These are phyloP conservation scores for Seriola quinqueradiata DNA, from an alignment of 2,113 vertebrate species.

Conservation along the genomic window DNA sequence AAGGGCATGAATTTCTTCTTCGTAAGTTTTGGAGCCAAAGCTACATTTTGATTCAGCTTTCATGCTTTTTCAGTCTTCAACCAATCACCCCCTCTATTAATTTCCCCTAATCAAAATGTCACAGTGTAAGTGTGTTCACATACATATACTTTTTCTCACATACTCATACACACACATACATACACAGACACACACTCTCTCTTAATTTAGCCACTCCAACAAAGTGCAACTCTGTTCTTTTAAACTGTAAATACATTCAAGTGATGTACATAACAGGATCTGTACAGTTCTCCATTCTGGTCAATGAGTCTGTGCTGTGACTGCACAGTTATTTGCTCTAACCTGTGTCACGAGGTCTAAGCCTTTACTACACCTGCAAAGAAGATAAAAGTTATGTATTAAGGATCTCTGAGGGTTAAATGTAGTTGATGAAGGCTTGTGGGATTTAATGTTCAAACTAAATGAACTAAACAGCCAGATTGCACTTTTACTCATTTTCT, in stretches of 20 bases:
- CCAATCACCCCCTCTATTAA: slow-evolving; percentile 31
- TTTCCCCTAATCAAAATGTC: slow-evolving; percentile 58
- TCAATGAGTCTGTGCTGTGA: background rate
- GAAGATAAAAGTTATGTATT: background rate
- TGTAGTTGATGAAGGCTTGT: background rate
- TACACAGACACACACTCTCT: slow-evolving; percentile 16
- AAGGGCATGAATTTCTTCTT: background rate
- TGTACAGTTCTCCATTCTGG: background rate
- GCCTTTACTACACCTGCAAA: background rate
- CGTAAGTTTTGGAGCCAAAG: slow-evolving; percentile 13
- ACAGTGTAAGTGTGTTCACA: slow-evolving; percentile 14
- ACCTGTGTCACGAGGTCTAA: too few relatives aligned
- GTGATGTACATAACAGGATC: background rate
- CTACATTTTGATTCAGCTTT: slow-evolving; percentile 14
- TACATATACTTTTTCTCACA: background rate
- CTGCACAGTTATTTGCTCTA: too few relatives aligned
- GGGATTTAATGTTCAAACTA: background rate
- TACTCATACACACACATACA: background rate
- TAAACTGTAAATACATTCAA: slow-evolving; percentile 1
- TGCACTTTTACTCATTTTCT: background rate
- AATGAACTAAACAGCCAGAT: background rate
- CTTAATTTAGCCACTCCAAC: background rate
- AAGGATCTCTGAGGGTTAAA: background rate
- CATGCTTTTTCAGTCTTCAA: background rate
- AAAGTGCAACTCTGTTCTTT: slow-evolving; percentile 4